Evolutionary conservation across 1,140 invertebrate genomes (phyloP), one percentile per base, ranked within the genome.

Genomic region (Capitella teleta): DNA sequence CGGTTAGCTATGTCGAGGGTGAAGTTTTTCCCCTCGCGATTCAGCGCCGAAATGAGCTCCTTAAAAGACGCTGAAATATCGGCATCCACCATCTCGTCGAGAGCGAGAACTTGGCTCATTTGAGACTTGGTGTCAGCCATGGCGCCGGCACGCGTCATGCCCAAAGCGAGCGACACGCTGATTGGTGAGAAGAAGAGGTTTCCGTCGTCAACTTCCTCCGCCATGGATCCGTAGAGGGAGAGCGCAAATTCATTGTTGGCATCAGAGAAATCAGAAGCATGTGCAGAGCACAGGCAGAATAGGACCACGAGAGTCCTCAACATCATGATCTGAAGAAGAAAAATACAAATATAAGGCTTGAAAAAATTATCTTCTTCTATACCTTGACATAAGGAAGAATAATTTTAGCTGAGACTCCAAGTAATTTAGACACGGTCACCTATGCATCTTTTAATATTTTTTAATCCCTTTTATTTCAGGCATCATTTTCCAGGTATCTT

Each of bases 151-250:
- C 21, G 38, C 16, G 30, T 49, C 30, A 49, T 49, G 21, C 30
- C 47, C 28, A 49, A 3, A 8, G 47, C 34, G 18, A 37, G 12
- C 4, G 34, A 23, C 16, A 49, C 14, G 32, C 47, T 49, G 28
- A 49, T 14, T 21, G 47, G 47, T 3, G 47, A 49, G n/a, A 49
- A 21, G 21, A 49, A 36, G 4, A 24, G 10, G 34, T 49, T 49
- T 8, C 24, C 34, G 14, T 49, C 19, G 5, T 34, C 16, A 3
- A 36, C 19, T 16, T 6, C 32, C n/a, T 18, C 16, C 8, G n/a
- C 34, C 12, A 49, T 12, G 24, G n/a, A 19, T 10, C 12, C 24
- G 47, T 44, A 49, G 14, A 49, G 14, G 5, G 24, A n/a, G 18
- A 49, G 19, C 24, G 16, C 34, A 37, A 49, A 49, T 12, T 44